Evolutionary conservation across 1,140 invertebrate genomes (phyloP).

Genomic region (Procambarus virginalis): DNA sequence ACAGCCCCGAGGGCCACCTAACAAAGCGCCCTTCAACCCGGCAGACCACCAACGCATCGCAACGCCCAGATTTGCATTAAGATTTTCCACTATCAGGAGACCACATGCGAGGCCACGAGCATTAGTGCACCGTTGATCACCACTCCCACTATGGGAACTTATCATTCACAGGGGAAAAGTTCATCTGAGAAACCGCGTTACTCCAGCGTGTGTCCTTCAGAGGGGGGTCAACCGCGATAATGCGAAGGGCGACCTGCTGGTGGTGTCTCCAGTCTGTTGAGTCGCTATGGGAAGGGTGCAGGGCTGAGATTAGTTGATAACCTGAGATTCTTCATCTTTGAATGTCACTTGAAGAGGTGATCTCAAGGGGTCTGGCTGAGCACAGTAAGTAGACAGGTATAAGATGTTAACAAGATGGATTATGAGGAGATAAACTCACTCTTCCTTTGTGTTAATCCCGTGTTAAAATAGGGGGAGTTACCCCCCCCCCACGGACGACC

Average conservation of each 20-base stretch:
- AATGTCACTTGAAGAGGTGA: neutral
- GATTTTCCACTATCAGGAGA: constrained; percentile 58
- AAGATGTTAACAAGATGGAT: constrained; percentile 15
- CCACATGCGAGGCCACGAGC: constrained; percentile 37
- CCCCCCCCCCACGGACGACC: no score
- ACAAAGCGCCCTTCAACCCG: constrained; percentile 24
- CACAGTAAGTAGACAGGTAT: constrained; percentile 21
- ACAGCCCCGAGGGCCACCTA: neutral
- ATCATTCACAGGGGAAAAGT: constrained; percentile 17
- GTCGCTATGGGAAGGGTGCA: neutral
- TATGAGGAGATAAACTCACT: constrained; percentile 4
- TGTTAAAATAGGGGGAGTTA: no score
- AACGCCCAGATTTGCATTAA: constrained; percentile 53
- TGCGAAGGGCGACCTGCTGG: neutral
- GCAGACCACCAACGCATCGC: constrained; percentile 36
- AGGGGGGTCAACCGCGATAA: neutral
- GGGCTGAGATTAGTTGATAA: neutral
- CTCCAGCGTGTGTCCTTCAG: neutral
- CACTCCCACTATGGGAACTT: constrained; percentile 29
- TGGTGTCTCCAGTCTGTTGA: no score
- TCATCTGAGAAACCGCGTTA: constrained; percentile 2
- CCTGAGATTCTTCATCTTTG: neutral
- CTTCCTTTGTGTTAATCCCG: neutral
- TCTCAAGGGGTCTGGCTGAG: neutral
- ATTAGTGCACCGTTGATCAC: constrained; percentile 41